Evolutionary conservation across 2,113 vertebrate species (phyloP), one percentile per base, ranked within the genome.

Genomic region (Neoarius graeffei): DNA sequence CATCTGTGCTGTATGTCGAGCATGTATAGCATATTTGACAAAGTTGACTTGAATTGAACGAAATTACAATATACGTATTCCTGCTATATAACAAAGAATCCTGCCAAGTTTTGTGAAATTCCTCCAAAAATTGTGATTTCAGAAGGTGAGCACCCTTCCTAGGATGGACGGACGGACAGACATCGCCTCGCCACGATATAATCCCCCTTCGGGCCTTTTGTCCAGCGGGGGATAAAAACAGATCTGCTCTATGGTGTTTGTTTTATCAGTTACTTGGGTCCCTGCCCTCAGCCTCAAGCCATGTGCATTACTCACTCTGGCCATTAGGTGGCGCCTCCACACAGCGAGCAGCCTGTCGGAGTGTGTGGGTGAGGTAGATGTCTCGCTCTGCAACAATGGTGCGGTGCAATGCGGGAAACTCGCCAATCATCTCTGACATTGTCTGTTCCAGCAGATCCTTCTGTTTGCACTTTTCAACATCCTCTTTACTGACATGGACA

Each of bases 391-490:
- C 97, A 87, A 99, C 98, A 1, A 99, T 99, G 0, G 98, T 99
- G 89, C 98, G 97, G 91, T 99, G 98, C 86, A 99, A 96, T 90
- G 99, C 97, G 14, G 98, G 98, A 90, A 99, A 99, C 93, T 99
- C 98, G 59, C 98, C 98, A 3, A 99, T 98, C 98, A 99, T 99
- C 94, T 99, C 98, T 0, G 97, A 97, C 98, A 99, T 99, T 92
- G 98, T 99, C 94, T 99, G 98, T 91, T 99, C 98, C 92, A 99
- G 94, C 85, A 99, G 95, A 93, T 99, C 98, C 92, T 99, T 99
- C 94, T 99, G 98, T 93, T 99, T 99, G 90, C 98, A 99, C 87
- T 98, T 99, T 90, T 99, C 98, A 81, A 99, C 98, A 2, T 99
- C 98, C 83, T 99, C 98, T 93, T 99, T 99, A 94, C 98, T 99